These are phyloP conservation scores for Pantherophis guttatus DNA, from an alignment of 2,113 vertebrate species.

Conservation along the genomic window DNA sequence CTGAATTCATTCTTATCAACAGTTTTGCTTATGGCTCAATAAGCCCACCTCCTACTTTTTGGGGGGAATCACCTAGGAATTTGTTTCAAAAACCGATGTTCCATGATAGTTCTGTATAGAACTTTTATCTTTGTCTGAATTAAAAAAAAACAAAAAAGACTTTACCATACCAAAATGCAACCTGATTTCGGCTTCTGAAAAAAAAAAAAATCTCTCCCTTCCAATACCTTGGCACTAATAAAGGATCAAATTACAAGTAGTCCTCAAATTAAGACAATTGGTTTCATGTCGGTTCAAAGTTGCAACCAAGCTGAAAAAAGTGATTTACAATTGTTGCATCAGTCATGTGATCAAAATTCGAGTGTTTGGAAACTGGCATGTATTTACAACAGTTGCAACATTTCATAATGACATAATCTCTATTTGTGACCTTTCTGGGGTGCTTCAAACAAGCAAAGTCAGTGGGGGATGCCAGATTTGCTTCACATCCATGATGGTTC, in stretches of 20 bases:
- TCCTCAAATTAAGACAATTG: background rate
- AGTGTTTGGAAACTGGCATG: background rate
- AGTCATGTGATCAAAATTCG: background rate
- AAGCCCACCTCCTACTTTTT: too few species aligned
- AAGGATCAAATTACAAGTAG: background rate
- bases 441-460: background rate
- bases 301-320: background rate
- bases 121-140: background rate
- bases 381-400: background rate
- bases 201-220: background rate
- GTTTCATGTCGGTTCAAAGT: background rate
- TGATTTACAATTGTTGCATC: background rate
- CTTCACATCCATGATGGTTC: background rate
- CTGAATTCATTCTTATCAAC: background rate
- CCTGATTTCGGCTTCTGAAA: background rate
- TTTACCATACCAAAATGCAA: background rate
- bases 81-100: background rate
- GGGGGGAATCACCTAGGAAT: background rate
- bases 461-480: background rate
- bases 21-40: background rate
- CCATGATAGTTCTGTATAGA: background rate
- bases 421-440: background rate
- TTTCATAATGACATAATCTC: background rate
- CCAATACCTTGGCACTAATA: background rate
- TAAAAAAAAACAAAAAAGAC: background rate